Evolutionary conservation across 2,888 invertebrate genomes (phyloP).

Genomic region (Bibio marci): DNA sequence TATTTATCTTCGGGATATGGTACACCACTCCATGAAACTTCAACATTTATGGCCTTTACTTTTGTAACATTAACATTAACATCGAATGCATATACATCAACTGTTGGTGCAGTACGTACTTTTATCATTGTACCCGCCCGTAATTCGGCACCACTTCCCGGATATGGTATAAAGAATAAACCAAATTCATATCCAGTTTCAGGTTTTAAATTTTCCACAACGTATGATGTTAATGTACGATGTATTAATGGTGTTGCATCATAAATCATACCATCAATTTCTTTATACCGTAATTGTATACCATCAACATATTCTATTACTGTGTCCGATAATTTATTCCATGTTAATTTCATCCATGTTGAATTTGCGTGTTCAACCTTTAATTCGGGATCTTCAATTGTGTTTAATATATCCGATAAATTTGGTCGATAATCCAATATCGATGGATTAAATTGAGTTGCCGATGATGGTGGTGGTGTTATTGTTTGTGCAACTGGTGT

Average conservation of each 20-base stretch:
- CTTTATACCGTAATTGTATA: slow-evolving; percentile 71
- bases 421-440: slow-evolving; percentile 22
- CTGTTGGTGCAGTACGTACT: slow-evolving; percentile 47
- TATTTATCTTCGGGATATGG: slow-evolving; percentile 81
- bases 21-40: slow-evolving; percentile 67
- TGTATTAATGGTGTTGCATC: slow-evolving; percentile 73
- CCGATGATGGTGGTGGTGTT: slow-evolving; percentile 36
- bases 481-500: slow-evolving; percentile 38
- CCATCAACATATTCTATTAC: slow-evolving; percentile 77
- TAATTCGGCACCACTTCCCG: slow-evolving; percentile 60
- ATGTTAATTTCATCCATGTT: slow-evolving; percentile 58
- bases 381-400: slow-evolving; percentile 52
- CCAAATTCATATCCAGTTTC: slow-evolving; percentile 69
- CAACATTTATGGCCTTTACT: slow-evolving; percentile 59
- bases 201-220: slow-evolving; percentile 59
- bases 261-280: slow-evolving; percentile 65
- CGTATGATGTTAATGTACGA: slow-evolving; percentile 57
- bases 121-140: slow-evolving; percentile 51
- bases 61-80: slow-evolving; percentile 58
- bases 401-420: slow-evolving; percentile 31
- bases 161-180: slow-evolving; percentile 66
- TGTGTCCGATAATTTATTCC: slow-evolving; percentile 66
- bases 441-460: slow-evolving; percentile 26
- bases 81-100: slow-evolving; percentile 70
- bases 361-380: slow-evolving; percentile 58